phyloP scores from a whole-genome alignment of 2,113 vertebrate species.

The Cryptotis parvus region DNA sequence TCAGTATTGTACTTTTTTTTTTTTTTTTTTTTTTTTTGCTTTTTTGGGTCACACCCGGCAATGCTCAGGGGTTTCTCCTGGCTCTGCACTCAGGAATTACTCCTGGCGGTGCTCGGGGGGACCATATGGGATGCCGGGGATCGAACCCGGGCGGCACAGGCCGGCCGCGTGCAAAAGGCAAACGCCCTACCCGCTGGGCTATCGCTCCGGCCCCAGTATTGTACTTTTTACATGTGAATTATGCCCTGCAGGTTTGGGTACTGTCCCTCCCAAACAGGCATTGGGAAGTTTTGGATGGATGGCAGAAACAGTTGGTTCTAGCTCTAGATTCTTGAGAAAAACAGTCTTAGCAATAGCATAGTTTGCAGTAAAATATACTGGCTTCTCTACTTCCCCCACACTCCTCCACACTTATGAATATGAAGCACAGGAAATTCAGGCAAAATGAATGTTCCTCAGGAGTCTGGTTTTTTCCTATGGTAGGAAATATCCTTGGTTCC shows the following conservation, averaged over 20 bases:
- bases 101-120: too few species aligned
- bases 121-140: too few species aligned
- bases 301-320: conserved; percentile 8
- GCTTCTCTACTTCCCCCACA: too few species aligned
- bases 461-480: neutral
- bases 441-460: conserved; percentile 9
- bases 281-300: conserved; percentile 47
- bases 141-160: too few species aligned
- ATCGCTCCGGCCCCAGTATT: too few species aligned
- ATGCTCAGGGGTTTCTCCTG: too few species aligned
- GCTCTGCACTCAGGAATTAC: too few species aligned
- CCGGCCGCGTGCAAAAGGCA: too few species aligned
- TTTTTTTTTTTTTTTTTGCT: too few species aligned
- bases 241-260: conserved; percentile 62
- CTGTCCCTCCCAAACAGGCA: conserved; percentile 8
- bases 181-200: too few species aligned
- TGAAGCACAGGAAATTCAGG: neutral
- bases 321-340: neutral
- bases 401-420: neutral
- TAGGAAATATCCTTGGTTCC: neutral
- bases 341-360: conserved; percentile 7
- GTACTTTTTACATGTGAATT: conserved; percentile 63
- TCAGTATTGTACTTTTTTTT: conserved; percentile 61
- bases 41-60: too few species aligned
- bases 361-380: neutral